These are phyloP conservation scores for Astropecten irregularis DNA, from an alignment of 53 echinoderm and acorn worm species.

Conservation along the genomic window DNA sequence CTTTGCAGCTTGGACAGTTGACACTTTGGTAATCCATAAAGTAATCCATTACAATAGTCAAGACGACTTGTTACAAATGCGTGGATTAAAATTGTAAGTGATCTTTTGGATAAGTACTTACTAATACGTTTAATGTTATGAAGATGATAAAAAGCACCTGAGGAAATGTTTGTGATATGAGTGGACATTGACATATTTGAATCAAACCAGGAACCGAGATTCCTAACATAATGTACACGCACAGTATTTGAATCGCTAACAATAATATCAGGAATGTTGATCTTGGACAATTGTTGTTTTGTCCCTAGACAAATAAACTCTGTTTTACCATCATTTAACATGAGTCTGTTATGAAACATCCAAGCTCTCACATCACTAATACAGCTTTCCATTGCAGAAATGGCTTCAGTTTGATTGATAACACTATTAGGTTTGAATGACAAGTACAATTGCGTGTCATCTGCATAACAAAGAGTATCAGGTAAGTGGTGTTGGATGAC, in stretches of 20 bases:
- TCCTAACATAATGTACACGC: not conserved
- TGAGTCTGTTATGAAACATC: conserved; percentile 11
- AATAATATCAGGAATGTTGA: conserved; percentile 7
- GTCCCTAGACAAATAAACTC: conserved; percentile 7
- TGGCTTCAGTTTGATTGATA: not conserved
- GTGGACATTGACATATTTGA: conserved; percentile 1
- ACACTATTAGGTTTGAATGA: conserved; percentile 9
- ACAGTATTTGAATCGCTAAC: not conserved
- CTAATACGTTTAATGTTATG: conserved; percentile 10
- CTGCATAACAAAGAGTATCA: conserved; percentile 2
- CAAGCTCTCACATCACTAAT: not conserved
- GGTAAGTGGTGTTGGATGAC: not conserved
- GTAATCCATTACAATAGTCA: not conserved
- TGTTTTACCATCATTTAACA: conserved; percentile 4
- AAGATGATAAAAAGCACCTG: not conserved
- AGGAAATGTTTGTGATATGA: not conserved
- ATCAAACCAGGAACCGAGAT: conserved; percentile 16
- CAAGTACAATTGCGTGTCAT: conserved; percentile 24
- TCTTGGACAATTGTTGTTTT: conserved; percentile 24
- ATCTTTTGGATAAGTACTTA: not conserved
- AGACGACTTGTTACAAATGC: conserved; percentile 11
- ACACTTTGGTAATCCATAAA: not conserved
- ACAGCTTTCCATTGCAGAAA: not conserved
- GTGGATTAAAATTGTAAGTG: not conserved
- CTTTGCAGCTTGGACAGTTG: not conserved